Evolutionary conservation across 2,888 invertebrate genomes (phyloP).

Genomic region (Merodon equestris): DNA sequence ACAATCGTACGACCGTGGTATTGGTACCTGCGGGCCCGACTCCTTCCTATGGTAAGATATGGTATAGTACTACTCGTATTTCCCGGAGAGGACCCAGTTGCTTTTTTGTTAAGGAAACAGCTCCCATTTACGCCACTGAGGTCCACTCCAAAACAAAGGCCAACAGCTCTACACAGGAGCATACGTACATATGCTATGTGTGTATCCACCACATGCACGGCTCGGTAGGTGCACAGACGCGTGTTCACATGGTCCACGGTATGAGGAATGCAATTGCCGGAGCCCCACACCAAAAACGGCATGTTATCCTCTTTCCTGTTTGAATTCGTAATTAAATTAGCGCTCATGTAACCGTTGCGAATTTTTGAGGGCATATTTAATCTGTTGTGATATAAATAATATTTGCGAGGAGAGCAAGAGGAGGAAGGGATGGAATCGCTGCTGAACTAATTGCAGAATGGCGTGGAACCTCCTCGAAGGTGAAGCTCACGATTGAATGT

Average conservation of each 20-base stretch:
- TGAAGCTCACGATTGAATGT: slow-evolving; percentile 26
- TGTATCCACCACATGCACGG: neutral
- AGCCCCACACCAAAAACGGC: neutral
- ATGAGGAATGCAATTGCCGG: neutral
- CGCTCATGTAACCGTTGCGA: slow-evolving; percentile 47
- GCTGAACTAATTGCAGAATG: slow-evolving; percentile 27
- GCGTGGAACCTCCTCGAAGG: slow-evolving; percentile 13
- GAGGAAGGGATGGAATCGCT: too few species aligned
- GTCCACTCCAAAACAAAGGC: slow-evolving; percentile 1
- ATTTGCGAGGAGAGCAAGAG: slow-evolving; percentile 20
- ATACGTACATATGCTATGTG: neutral
- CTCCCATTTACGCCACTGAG: neutral
- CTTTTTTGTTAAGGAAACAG: slow-evolving; percentile 6
- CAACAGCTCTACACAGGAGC: slow-evolving; percentile 16
- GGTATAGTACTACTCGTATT: too few species aligned
- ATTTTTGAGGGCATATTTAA: slow-evolving; percentile 55
- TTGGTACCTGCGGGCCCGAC: neutral
- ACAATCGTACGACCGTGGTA: neutral
- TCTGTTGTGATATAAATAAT: slow-evolving; percentile 50
- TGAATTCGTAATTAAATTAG: slow-evolving; percentile 62
- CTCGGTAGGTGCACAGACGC: neutral
- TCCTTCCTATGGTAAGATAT: too few species aligned
- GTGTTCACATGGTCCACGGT: neutral
- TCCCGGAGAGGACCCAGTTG: neutral
- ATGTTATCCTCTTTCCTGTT: slow-evolving; percentile 43